Percentiles rank a stretch among this genome's conserved stretches.
Conservation (phyloP, 2,113 vertebrate genomes). For the Xenopus laevis region DNA sequence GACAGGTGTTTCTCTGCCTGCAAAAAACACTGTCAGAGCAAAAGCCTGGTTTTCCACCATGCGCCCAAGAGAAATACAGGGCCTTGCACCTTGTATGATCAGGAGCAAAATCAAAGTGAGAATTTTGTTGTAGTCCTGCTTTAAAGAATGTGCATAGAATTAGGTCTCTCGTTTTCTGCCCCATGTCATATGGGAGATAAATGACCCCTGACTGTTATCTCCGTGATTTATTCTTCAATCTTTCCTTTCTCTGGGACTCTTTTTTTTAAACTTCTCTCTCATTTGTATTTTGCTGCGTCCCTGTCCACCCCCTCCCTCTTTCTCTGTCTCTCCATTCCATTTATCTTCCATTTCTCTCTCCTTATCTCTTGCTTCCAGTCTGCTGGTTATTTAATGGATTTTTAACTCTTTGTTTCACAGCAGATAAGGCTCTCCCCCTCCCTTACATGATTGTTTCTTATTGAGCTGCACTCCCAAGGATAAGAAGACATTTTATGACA, state of each 20-base stretch:
- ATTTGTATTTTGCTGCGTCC: conserved; percentile 32
- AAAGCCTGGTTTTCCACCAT: too few relatives aligned
- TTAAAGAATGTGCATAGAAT: background rate
- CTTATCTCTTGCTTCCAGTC: conserved; percentile 28
- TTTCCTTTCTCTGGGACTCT: background rate
- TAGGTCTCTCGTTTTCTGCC: background rate
- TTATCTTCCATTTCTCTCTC: conserved; percentile 25
- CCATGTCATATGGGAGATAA: conserved; percentile 31
- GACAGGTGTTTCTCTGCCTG: too few relatives aligned
- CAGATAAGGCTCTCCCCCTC: background rate
- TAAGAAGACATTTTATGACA: background rate
- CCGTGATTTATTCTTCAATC: conserved; percentile 24
- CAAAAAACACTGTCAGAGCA: too few relatives aligned
- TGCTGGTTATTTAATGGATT: conserved; percentile 39
- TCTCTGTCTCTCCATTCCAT: conserved; percentile 7
- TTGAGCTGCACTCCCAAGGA: background rate
- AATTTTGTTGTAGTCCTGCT: background rate
- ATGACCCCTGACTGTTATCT: conserved; percentile 29
- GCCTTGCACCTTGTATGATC: too few relatives aligned
- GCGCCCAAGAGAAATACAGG: too few relatives aligned
- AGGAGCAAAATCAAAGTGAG: background rate
- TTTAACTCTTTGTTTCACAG: conserved; percentile 26
- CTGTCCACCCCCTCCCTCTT: conserved; percentile 11
- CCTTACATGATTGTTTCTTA: background rate
- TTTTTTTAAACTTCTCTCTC: conserved; percentile 4